These are phyloP conservation scores for Hystrix cristata DNA, from an alignment of 2,113 vertebrate species.

Conservation along the genomic window DNA sequence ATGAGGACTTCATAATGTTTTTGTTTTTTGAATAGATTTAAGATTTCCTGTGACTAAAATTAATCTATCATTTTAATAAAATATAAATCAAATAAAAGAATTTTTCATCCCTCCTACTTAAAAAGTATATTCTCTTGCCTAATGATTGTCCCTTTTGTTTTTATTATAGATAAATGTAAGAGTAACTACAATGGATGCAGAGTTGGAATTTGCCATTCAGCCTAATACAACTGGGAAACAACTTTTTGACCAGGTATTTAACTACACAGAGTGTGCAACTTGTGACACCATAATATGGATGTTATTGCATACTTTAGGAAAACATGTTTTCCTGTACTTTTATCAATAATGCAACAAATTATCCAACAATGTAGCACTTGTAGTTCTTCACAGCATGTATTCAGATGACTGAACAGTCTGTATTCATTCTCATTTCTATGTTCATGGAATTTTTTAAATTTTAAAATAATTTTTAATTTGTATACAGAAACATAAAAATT, in stretches of 20 bases:
- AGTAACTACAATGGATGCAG: slow-evolving; percentile 93
- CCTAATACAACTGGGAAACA: slow-evolving; percentile 93
- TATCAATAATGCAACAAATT: not conserved
- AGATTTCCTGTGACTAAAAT: slow-evolving; percentile 39
- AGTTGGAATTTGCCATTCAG: slow-evolving; percentile 93
- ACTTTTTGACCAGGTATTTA: slow-evolving; percentile 92
- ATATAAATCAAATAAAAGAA: not conserved
- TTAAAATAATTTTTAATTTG: not conserved
- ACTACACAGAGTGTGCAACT: not conserved
- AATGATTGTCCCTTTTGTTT: slow-evolving; percentile 58
- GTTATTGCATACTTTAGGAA: not conserved
- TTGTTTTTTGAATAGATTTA: slow-evolving; percentile 32
- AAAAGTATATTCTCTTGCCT: slow-evolving; percentile 53
- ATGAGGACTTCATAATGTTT: not conserved
- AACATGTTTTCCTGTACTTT: not conserved
- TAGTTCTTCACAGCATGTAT: not conserved
- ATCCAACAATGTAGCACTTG: not conserved
- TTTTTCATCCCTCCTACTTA: slow-evolving; percentile 43
- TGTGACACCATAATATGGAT: not conserved
- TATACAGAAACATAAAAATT: not conserved
- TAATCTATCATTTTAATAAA: not conserved
- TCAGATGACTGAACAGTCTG: slow-evolving; percentile 1
- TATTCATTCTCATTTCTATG: slow-evolving; percentile 48
- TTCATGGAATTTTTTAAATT: slow-evolving; percentile 17
- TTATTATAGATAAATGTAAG: slow-evolving; percentile 91